Evolutionary conservation across 2,888 invertebrate genomes (phyloP).

Genomic region (Dolichomitus sp.): DNA sequence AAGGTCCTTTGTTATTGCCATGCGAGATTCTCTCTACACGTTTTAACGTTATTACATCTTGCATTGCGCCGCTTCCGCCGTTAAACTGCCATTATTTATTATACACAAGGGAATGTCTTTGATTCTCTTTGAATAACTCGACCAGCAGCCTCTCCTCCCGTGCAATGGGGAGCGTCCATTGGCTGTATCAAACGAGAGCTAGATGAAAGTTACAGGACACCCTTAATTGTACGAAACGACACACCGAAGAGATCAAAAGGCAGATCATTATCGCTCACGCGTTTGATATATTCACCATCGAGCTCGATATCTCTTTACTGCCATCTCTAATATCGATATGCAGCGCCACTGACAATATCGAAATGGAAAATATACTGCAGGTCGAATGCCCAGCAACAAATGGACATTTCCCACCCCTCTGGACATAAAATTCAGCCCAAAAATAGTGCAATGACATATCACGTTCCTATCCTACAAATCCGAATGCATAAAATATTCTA

Average conservation of each 20-base stretch:
- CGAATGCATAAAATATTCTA: too few species aligned
- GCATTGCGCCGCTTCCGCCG: constrained; percentile 30
- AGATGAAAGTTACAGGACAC: constrained; percentile 27
- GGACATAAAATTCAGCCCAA: not conserved
- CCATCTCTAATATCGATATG: not conserved
- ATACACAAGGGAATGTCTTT: constrained; percentile 46
- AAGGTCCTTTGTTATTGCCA: constrained; percentile 58
- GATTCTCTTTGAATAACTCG: constrained; percentile 49
- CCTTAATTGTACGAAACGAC: constrained; percentile 44
- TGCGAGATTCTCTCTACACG: constrained; percentile 17
- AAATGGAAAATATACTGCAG: not conserved
- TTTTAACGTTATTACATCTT: constrained; percentile 46
- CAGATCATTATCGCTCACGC: constrained; percentile 47
- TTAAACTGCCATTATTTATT: constrained; percentile 59
- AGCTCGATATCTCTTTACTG: not conserved
- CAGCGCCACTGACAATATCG: not conserved
- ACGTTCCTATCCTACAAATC: too few species aligned
- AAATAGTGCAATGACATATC: not conserved
- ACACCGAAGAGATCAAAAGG: constrained; percentile 46
- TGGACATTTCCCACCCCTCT: not conserved
- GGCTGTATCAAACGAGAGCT: constrained; percentile 34
- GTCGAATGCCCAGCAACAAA: not conserved
- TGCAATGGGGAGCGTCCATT: constrained; percentile 18
- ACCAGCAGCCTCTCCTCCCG: not conserved
- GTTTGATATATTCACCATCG: constrained; percentile 18